phyloP scores from a whole-genome alignment of 2,113 vertebrate genomes.

The Thryonomys swinderianus region DNA sequence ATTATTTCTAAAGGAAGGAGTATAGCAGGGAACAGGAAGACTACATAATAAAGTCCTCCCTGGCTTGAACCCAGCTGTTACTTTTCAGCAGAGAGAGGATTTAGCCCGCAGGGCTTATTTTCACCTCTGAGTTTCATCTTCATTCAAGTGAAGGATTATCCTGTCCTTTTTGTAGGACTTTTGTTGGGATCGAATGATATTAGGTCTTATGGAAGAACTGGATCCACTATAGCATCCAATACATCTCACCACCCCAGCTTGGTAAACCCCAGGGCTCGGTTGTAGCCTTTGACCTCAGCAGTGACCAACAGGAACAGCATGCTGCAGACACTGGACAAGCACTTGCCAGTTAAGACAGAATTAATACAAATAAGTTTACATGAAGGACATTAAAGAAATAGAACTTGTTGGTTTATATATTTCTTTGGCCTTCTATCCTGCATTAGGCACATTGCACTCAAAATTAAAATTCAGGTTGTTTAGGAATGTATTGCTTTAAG shows the following conservation, averaged over 20 bases:
- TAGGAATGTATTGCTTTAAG: background rate
- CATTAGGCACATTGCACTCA: background rate
- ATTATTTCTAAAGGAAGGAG: background rate
- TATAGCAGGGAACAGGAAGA: accelerated
- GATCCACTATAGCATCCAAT: background rate
- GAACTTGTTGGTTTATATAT: background rate
- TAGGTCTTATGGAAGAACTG: accelerated
- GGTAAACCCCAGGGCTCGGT: background rate
- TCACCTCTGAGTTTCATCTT: background rate
- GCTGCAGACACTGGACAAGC: background rate
- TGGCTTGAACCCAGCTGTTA: background rate
- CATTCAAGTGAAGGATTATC: background rate
- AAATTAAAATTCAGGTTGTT: slow-evolving; percentile 27
- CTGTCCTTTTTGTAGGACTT: background rate
- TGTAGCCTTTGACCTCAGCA: background rate
- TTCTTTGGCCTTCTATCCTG: background rate
- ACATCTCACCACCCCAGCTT: background rate
- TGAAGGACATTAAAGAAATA: background rate
- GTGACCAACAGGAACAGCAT: background rate
- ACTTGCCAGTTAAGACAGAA: background rate
- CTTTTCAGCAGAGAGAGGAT: background rate
- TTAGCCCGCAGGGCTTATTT: background rate
- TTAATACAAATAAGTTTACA: background rate
- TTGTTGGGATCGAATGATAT: background rate
- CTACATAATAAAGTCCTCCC: accelerated